Percentiles rank a stretch among this genome's conserved stretches.
These are phyloP conservation scores for Papio anubis DNA, from an alignment of 2,113 vertebrate genomes.

Conservation along the genomic window DNA sequence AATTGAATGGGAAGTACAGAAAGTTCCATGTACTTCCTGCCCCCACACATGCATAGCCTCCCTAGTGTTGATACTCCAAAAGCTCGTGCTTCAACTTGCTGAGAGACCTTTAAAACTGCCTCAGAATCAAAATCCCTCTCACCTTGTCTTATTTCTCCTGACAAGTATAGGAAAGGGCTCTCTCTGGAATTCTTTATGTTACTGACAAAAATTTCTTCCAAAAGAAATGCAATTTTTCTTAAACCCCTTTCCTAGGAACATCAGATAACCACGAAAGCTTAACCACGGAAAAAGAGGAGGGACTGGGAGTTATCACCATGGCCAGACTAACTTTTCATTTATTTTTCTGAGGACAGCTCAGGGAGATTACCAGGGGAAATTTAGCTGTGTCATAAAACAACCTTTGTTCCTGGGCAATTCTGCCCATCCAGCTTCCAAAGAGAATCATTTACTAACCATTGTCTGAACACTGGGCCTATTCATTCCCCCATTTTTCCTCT, in stretches of 20 bases:
- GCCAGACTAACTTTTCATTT: not conserved
- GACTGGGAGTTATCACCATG: not conserved
- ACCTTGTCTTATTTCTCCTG: not conserved
- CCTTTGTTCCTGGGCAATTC: not conserved
- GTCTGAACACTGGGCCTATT: not conserved
- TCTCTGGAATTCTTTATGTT: not conserved
- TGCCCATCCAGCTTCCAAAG: not conserved
- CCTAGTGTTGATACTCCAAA: not conserved
- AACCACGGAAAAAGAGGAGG: not conserved
- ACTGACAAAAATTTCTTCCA: not conserved
- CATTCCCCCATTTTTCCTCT: not conserved
- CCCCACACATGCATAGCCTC: accelerated
- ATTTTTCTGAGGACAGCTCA: not conserved
- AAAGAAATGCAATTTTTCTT: not conserved
- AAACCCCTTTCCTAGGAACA: not conserved
- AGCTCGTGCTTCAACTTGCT: not conserved
- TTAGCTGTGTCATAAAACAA: not conserved
- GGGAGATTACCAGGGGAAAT: not conserved
- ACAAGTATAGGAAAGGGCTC: not conserved
- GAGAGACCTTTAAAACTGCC: not conserved
- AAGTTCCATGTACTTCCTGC: not conserved
- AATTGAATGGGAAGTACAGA: not conserved
- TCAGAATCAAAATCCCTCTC: not conserved
- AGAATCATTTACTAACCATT: not conserved
- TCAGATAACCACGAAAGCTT: not conserved